Evolutionary conservation across 1,140 invertebrate genomes (phyloP).

Genomic region (Solen grandis): DNA sequence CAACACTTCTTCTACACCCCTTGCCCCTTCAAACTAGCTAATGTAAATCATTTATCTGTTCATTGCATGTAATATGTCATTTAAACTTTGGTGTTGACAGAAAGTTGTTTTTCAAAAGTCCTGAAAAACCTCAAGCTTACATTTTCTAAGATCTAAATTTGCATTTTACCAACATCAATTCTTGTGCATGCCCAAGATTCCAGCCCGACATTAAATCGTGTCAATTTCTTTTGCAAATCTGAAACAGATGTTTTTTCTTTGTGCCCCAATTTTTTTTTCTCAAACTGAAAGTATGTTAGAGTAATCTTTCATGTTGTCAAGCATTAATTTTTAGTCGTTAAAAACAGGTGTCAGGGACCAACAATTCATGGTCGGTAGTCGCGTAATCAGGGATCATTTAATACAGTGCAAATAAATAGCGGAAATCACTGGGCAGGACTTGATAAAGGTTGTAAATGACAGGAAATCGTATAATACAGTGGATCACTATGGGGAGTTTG

Average conservation of each 20-base stretch:
- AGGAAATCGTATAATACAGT: no score
- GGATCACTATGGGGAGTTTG: no score
- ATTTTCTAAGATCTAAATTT: constrained; percentile 29
- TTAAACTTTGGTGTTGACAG: background rate
- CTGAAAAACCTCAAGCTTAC: constrained; percentile 18
- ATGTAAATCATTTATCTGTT: constrained; percentile 43
- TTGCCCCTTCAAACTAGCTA: constrained; percentile 46
- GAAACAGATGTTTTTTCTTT: background rate
- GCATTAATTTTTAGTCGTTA: background rate
- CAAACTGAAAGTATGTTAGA: background rate
- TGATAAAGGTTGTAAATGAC: no score
- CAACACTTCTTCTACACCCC: background rate
- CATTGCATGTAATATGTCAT: constrained; percentile 5
- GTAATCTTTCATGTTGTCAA: background rate
- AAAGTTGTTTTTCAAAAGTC: constrained; percentile 36
- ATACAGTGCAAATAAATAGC: no score
- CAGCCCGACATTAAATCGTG: background rate
- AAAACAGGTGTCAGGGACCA: background rate
- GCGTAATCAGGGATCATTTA: background rate
- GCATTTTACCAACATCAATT: background rate
- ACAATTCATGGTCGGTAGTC: background rate
- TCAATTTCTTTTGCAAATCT: background rate
- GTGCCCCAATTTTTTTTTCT: background rate
- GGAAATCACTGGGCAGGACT: no score
- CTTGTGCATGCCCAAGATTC: background rate